A percentile compares a stretch with the other conserved stretches of the same genome.
These are phyloP conservation scores for Drosophila differens DNA, from an alignment of 2,888 invertebrate genomes.

Conservation along the genomic window DNA sequence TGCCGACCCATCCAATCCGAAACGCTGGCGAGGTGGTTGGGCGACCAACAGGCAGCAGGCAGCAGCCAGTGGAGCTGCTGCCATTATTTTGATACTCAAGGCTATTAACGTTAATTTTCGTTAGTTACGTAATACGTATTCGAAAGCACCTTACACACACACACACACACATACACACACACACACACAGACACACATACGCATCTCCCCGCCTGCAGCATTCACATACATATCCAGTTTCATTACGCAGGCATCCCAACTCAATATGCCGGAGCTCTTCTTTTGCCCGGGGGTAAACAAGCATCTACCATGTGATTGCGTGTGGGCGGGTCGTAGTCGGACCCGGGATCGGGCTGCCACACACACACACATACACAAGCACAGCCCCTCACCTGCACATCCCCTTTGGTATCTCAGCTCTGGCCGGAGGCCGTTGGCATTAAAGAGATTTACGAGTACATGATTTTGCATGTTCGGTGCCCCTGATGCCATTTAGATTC, in stretches of 20 bases:
- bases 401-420: constrained; percentile 44
- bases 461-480: constrained; percentile 84
- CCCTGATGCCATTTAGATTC: constrained; percentile 80
- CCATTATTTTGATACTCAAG: constrained; percentile 78
- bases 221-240: constrained; percentile 58
- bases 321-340: constrained; percentile 43
- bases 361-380: not conserved
- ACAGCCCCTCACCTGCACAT: constrained; percentile 25
- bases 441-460: constrained; percentile 84
- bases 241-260: constrained; percentile 59
- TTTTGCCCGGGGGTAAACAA: constrained; percentile 60
- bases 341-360: constrained; percentile 31
- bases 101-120: constrained; percentile 82
- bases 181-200: not conserved
- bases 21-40: constrained; percentile 37
- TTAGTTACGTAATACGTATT: constrained; percentile 81
- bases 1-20: constrained; percentile 36
- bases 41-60: constrained; percentile 53
- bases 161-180: constrained; percentile 20
- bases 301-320: constrained; percentile 61
- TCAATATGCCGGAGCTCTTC: constrained; percentile 33
- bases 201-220: constrained; percentile 8
- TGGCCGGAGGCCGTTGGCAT: constrained; percentile 77
- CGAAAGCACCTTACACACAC: constrained; percentile 73
- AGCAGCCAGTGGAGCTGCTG: constrained; percentile 35